Conservation (phyloP, 2,797 vertebrate genomes). For the Dendrocincla tyrannina region DNA sequence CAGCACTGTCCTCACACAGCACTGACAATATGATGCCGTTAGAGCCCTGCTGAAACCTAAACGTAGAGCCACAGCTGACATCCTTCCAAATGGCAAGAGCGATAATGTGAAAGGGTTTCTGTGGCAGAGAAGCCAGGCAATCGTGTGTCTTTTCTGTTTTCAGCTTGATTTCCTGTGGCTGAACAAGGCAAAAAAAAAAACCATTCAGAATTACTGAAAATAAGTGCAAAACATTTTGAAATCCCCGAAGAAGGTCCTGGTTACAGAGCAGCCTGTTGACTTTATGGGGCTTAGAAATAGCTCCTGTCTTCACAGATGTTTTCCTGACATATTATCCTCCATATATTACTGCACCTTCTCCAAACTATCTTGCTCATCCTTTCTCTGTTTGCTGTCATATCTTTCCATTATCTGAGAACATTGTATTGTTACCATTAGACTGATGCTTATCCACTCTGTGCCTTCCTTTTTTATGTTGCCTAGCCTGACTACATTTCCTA, state of each 20-base stretch:
- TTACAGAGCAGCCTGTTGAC: constrained; percentile 16
- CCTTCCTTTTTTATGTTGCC: constrained; percentile 45
- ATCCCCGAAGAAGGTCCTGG: neutral
- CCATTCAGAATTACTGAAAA: neutral
- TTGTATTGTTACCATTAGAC: constrained; percentile 62
- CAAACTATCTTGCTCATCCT: neutral
- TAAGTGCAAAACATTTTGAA: constrained; percentile 8
- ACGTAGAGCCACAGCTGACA: accelerated
- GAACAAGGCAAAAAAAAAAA: neutral
- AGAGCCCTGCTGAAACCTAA: neutral
- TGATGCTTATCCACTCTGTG: constrained; percentile 52
- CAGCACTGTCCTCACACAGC: neutral
- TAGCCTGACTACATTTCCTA: constrained; percentile 9
- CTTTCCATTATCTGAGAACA: constrained; percentile 48
- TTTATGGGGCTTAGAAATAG: constrained; percentile 14
- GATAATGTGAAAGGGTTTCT: neutral
- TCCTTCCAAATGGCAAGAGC: neutral
- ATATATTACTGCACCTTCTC: neutral
- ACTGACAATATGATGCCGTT: neutral
- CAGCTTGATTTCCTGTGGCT: neutral
- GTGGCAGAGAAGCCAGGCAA: neutral
- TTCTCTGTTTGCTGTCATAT: constrained; percentile 48
- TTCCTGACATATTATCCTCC: constrained; percentile 3
- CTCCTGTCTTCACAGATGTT: neutral
- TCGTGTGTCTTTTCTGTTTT: neutral